These are phyloP conservation scores for silkworm (Bombyx mori) DNA, from an alignment of 1,140 invertebrate genomes.

Conservation along the genomic window ASM3026992v2 NC_085120.1:12406501-12407000, in stretches of 20 bases:
- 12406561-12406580: no score
- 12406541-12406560: no score
- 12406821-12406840: neutral
- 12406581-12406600: no score
- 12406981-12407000: constrained; percentile 43
- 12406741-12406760: neutral
- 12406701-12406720: no score
- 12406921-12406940: constrained; percentile 66
- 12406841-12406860: neutral
- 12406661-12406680: no score
- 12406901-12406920: constrained; percentile 65
- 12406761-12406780: neutral
- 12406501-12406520: no score
- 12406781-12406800: neutral
- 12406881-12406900: constrained; percentile 62
- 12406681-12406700: no score
- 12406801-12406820: neutral
- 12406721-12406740: neutral
- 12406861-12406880: constrained; percentile 1
- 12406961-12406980: constrained; percentile 50
- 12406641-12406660: no score
- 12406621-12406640: no score
- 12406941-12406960: constrained; percentile 64
- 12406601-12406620: no score
- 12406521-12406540: no score